phyloP scores from a whole-genome alignment of 2,797 vertebrate genomes.

The Bryconaethiops microstoma region DNA sequence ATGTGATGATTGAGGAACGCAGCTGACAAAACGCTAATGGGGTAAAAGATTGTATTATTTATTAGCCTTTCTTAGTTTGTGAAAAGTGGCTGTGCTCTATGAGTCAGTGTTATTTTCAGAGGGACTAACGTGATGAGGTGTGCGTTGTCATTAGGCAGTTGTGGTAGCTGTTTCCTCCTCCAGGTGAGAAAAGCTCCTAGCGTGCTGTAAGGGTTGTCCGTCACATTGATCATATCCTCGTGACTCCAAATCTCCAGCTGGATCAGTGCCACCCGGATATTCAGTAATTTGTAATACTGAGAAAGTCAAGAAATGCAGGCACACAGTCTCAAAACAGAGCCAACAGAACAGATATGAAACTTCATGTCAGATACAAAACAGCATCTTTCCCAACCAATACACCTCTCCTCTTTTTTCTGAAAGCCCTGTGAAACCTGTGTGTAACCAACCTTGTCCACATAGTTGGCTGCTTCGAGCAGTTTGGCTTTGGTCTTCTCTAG shows the following conservation, averaged over 20 bases:
- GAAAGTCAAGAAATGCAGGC: neutral
- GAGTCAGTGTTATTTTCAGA: neutral
- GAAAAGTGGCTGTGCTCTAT: neutral
- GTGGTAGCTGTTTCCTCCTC: slow-evolving; percentile 85
- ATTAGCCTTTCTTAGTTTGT: neutral
- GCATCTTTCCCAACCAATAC: neutral
- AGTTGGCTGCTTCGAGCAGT: slow-evolving; percentile 91
- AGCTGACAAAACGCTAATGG: too few relatives aligned
- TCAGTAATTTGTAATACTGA: slow-evolving; percentile 92
- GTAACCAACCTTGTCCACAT: slow-evolving; percentile 90
- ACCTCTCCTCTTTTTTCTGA: too few relatives aligned
- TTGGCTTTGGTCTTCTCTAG: slow-evolving; percentile 82
- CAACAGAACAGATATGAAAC: neutral
- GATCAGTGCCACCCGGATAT: slow-evolving; percentile 91
- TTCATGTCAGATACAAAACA: neutral
- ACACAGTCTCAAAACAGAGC: neutral
- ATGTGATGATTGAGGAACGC: too few relatives aligned
- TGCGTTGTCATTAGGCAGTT: slow-evolving; percentile 91
- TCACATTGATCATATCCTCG: slow-evolving; percentile 82
- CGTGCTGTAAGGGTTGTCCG: slow-evolving; percentile 90
- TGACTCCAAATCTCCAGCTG: slow-evolving; percentile 92
- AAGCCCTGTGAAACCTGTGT: neutral
- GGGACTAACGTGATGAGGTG: slow-evolving; percentile 91
- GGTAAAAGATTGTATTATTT: too few relatives aligned
- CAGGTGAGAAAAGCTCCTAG: slow-evolving; percentile 91